Base-by-base conservation (phyloP, 2,113 vertebrate genomes). In the Zeus faber region DNA sequence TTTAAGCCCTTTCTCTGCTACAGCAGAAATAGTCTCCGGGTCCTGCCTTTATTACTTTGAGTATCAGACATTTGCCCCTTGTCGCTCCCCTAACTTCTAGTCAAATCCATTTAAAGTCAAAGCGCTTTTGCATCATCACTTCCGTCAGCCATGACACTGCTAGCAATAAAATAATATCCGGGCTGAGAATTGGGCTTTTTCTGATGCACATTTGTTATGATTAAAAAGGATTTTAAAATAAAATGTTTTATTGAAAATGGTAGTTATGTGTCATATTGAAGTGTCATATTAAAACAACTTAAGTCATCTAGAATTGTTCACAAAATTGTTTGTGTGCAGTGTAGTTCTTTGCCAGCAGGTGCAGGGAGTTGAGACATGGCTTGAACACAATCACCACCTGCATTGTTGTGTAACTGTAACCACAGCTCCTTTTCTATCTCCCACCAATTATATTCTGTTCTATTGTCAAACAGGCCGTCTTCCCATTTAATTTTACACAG, bases 351-450 rank as follows among this genome's bases (percentile, higher is more conserved):
- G 6, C 21, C 13, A 44, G 31, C 37, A 26, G 33, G 16, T 43
- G 21, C 5, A 11, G 17, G 16, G 16, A 16, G 9, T 9, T 37
- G 0, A 58, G 23, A 20, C 5, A n/a, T 20, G 40, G 26, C 21
- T 39, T 60, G 62, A 39, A 46, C 23, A 33, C 45, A 46, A 57
- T 41, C 39, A 62, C 44, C 25, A 22, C 59, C 51, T 65, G 44
- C 25, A 52, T 40, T 60, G 54, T 59, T 21, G 27, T 76, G 39
- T 44, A 48, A 65, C 59, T 72, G 46, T 75, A 58, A 54, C 18
- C 45, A 44, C 33, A 62, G 18, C 41, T 44, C 40, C 4, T 66
- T 49, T 67, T 54, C 49, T 65, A 44, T 40, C 33, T 17, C 48
- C 47, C 35, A 64, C 5, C 29, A 49, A 26, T 54, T 13, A 33